These are phyloP conservation scores for Styela clava DNA, from an alignment of 23 tunicate genomes.

Conservation along the genomic window DNA sequence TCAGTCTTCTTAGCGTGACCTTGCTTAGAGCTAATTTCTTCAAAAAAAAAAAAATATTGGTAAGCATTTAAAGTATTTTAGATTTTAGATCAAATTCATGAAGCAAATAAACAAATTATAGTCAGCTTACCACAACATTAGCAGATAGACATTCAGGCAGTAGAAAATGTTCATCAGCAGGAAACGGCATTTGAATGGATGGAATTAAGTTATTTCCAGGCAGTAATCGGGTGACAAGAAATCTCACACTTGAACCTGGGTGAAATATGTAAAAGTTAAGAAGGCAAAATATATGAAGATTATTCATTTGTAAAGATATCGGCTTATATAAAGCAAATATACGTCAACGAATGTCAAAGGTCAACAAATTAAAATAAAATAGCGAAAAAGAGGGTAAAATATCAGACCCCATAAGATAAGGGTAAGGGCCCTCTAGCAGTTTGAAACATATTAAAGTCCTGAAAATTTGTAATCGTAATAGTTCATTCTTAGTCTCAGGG, in stretches of 20 bases:
- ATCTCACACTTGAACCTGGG: slow-evolving; percentile 24
- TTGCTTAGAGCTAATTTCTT: too few species aligned
- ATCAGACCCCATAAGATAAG: too few species aligned
- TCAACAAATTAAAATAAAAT: not conserved
- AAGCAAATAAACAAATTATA: too few species aligned
- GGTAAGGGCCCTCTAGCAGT: too few species aligned
- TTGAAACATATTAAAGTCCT: too few species aligned
- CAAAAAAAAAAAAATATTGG: too few species aligned
- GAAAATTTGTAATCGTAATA: too few species aligned
- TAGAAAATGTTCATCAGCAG: slow-evolving; percentile 65
- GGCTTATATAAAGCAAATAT: not conserved
- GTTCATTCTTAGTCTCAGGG: too few species aligned
- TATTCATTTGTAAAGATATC: not conserved
- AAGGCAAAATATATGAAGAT: not conserved
- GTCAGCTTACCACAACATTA: slow-evolving; percentile 55
- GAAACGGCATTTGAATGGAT: slow-evolving; percentile 52
- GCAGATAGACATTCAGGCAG: slow-evolving; percentile 41
- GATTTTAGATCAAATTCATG: too few species aligned
- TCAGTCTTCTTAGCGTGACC: too few species aligned
- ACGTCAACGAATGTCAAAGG: not conserved
- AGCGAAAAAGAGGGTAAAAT: too few species aligned
- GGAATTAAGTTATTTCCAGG: slow-evolving; percentile 22
- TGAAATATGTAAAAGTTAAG: not conserved
- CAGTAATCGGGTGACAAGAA: slow-evolving; percentile 17
- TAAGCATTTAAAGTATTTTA: too few species aligned